Evolutionary conservation across 2,888 invertebrate genomes (phyloP), one percentile per base, ranked within the genome.

Genomic region (Euproctis similis): DNA sequence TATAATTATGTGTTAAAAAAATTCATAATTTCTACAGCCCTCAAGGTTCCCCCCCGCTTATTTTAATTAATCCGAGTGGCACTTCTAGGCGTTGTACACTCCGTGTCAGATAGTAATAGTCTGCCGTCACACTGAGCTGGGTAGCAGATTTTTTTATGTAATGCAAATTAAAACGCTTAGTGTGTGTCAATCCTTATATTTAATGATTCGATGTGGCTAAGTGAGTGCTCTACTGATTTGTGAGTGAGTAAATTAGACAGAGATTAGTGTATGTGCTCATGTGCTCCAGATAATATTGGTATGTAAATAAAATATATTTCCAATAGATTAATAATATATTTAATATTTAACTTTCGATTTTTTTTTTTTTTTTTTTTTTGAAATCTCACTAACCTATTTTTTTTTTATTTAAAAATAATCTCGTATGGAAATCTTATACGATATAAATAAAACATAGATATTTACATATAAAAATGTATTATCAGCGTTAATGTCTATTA

Each of bases 211-310:
- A 4, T 21, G 10, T 21, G 20, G 8, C 25, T 34, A 17, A 24
- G 42, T 36, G 31, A 22, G 53, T 53, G 46, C 60, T 66, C 65
- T 45, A 26, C 56, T 66, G 49, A 47, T 65, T 67, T 60, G 62
- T 68, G 59, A 27, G 27, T 35, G 33, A 31, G 31, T 62, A 67
- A 67, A 66, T 66, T 64, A 49, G 54, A 43, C 39, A 49, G 61
- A 64, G 58, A 34, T 36, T 19, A 12, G 39, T 39, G 42, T 24
- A 28, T 48, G 35, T 13, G 29, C 36, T 30, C 24, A 36, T 41
- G 43, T 31, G 10, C 36, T 22, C 12, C 23, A 24, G 12, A 22
- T 29, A 23, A 26, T 35, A 30, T 30, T 39, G 46, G 50, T 53
- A 51, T 24, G 54, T 40, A 35, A 14, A 4, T 6, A 4, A 14